Evolutionary conservation across 2,797 vertebrate species (phyloP), one percentile per base, ranked within the genome.

Genomic region (Neostethus bicornis): DNA sequence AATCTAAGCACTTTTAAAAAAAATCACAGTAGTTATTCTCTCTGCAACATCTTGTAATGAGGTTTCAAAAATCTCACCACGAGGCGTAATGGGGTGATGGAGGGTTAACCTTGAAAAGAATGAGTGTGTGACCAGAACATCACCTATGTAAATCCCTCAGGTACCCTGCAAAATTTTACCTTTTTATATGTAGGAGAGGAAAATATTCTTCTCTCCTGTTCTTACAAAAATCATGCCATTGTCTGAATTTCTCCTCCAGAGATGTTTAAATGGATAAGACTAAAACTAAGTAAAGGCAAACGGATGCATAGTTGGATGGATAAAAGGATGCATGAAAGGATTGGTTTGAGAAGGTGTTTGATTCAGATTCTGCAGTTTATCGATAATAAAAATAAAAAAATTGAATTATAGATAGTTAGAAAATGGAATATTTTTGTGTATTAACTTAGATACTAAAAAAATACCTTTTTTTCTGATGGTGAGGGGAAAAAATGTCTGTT

Each of bases 91-190:
- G 61, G 51, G 73, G 61, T 79, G 53, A 78, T 43, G 54, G 25
- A 16, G 77, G 51, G 61, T 59, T 46, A 62, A 65, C 29, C 1
- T 21, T 48, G 51, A 60, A 44, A 76, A 42, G 81, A 79, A 81
- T 74, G 52, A 79, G 64, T 35, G 66, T 52, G 47, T 63, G 66
- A 71, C 61, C 37, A 70, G 66, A 53, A 63, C 68, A 58, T 71
- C 63, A 69, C 46, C 42, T 43, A 23, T 60, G 70, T 48, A 63
- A 86, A 65, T 76, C 53, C 63, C 70, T 66, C 3, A 29, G 74
- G 71, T 32, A 46, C 31, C 46, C 21, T 9, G 32, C 41, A 51
- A 61, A 68, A 60, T 63, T 10, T 42, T 52, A 53, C 23, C n/a
- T 32, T 34, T 25, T 19, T 66, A 41, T 20, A 21, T 62, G 38